These are phyloP conservation scores for Hermaeophaga mercurialis DNA, from an alignment of 2,888 invertebrate species.

Conservation along the genomic window DNA sequence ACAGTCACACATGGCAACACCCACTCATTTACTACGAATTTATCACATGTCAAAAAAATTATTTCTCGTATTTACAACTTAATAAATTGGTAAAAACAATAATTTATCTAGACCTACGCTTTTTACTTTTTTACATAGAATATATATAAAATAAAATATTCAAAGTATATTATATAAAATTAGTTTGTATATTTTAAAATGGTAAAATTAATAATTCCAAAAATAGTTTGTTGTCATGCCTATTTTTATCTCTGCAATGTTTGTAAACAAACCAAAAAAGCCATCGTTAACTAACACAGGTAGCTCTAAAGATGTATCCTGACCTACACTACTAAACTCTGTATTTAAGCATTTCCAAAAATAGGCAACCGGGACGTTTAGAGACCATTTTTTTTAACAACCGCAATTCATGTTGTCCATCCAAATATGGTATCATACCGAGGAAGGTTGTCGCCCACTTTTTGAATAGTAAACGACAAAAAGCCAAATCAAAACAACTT, in stretches of 20 bases:
- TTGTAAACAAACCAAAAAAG: slow-evolving; percentile 7
- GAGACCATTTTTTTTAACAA: slow-evolving; percentile 8
- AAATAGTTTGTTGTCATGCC: background rate
- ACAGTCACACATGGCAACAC: too few species aligned
- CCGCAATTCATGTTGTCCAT: slow-evolving; percentile 17
- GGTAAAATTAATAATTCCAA: too few species aligned
- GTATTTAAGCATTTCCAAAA: slow-evolving; percentile 20
- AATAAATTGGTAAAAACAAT: too few species aligned
- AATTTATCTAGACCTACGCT: too few species aligned
- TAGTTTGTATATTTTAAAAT: too few species aligned
- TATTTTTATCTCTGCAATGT: background rate
- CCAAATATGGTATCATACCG: slow-evolving; percentile 26
- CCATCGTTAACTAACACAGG: too few species aligned
- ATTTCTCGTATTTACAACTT: too few species aligned
- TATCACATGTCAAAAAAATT: too few species aligned
- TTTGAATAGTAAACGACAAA: slow-evolving; percentile 25
- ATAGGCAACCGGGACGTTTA: slow-evolving; percentile 7
- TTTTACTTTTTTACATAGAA: too few species aligned
- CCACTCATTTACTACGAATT: too few species aligned
- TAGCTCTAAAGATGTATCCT: background rate
- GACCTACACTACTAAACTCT: slow-evolving; percentile 5
- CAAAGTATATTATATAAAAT: too few species aligned
- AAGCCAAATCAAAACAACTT: slow-evolving; percentile 26
- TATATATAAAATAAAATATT: too few species aligned
- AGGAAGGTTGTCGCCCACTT: slow-evolving; percentile 30